Conservation (phyloP, 2,888 invertebrate species). For the Petrolisthes cinctipes region DNA sequence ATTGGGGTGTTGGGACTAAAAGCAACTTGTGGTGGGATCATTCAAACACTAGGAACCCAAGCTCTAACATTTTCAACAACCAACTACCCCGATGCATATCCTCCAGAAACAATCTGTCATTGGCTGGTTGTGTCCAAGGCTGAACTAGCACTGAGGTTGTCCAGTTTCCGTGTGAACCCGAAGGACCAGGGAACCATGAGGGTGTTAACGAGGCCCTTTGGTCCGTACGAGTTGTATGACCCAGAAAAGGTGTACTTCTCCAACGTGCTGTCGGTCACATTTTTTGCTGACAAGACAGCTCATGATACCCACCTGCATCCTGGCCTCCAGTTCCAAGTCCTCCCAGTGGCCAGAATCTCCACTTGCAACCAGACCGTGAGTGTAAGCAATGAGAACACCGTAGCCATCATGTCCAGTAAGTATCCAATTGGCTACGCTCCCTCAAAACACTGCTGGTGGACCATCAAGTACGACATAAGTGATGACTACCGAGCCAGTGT, state of each 20-base stretch:
- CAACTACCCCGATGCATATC: slow-evolving; percentile 23
- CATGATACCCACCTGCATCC: slow-evolving; percentile 2
- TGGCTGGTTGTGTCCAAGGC: slow-evolving; percentile 41
- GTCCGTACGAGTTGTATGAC: slow-evolving; percentile 22
- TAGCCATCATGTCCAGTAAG: slow-evolving; percentile 35
- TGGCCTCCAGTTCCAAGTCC: slow-evolving; percentile 28
- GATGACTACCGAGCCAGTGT: slow-evolving; percentile 16
- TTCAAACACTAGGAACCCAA: slow-evolving; percentile 20
- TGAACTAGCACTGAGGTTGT: slow-evolving; percentile 23
- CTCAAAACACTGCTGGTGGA: slow-evolving; percentile 14
- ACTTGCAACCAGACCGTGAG: slow-evolving; percentile 28
- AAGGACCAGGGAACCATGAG: neutral
- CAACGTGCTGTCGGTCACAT: slow-evolving; percentile 23
- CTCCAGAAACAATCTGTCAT: slow-evolving; percentile 27
- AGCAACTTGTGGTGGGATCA: slow-evolving; percentile 29
- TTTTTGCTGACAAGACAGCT: neutral
- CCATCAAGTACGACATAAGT: slow-evolving; percentile 12
- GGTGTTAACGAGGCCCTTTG: slow-evolving; percentile 26
- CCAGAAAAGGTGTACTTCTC: slow-evolving; percentile 29
- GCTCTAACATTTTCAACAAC: slow-evolving; percentile 26
- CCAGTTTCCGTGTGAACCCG: neutral
- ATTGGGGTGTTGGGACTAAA: slow-evolving; percentile 13
- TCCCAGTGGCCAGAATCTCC: slow-evolving; percentile 1
- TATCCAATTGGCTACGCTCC: slow-evolving; percentile 37
- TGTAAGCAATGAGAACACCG: neutral